phyloP scores from a whole-genome alignment of 1,140 invertebrate genomes.

The Cotesia glomerata region DNA sequence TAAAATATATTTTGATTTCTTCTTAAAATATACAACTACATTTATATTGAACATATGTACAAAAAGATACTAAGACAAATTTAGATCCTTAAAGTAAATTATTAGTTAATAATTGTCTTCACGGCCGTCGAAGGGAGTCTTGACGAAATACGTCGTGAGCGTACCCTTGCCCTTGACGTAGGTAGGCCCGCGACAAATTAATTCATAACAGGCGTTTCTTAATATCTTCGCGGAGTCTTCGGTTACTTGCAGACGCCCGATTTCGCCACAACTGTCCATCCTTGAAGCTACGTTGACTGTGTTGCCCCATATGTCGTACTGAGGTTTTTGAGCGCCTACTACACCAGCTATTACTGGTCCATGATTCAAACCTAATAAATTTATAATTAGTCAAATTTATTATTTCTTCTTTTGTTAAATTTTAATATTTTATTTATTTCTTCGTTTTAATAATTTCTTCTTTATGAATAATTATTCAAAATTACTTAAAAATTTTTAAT shows the following conservation, averaged over 20 bases:
- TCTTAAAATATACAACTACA: conserved; percentile 3
- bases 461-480: no score
- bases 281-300: conserved; percentile 95
- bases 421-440: no score
- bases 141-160: conserved; percentile 90
- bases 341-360: conserved; percentile 94
- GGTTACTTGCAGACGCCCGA: conserved; percentile 86
- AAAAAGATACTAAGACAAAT: not conserved
- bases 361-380: conserved; percentile 81
- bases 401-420: not conserved
- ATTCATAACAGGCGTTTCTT: conserved; percentile 80
- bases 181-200: conserved; percentile 85
- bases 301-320: conserved; percentile 98
- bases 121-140: conserved; percentile 74
- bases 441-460: no score
- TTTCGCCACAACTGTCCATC: conserved; percentile 94
- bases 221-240: conserved; percentile 89
- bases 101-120: conserved; percentile 42
- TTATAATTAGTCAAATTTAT: not conserved
- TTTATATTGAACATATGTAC: conserved; percentile 9
- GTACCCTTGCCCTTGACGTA: conserved; percentile 95
- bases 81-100: not conserved
- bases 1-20: not conserved
- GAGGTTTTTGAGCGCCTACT: conserved; percentile 94
- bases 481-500: no score